Evolutionary conservation across 1,140 invertebrate species (phyloP).

Genomic region (Ladona fulva): DNA sequence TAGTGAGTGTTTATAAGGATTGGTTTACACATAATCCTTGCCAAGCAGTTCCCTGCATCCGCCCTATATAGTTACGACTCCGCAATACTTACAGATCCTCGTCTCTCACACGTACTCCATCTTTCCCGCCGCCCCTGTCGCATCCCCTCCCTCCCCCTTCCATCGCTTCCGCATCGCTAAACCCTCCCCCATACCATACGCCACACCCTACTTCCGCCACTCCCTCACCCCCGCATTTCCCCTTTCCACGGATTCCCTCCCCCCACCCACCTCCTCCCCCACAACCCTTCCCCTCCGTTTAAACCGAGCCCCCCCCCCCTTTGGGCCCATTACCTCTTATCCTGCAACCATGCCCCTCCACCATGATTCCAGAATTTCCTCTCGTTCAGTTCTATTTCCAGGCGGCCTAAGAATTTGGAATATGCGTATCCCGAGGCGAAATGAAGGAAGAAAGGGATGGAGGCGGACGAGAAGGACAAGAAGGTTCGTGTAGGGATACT

Average conservation of each 20-base stretch:
- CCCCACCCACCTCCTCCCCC: neutral
- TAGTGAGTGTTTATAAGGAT: neutral
- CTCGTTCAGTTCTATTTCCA: slow-evolving; percentile 5
- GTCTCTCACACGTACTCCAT: neutral
- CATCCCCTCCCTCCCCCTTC: neutral
- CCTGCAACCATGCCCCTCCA: neutral
- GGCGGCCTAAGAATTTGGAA: slow-evolving; percentile 7
- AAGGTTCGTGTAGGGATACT: neutral
- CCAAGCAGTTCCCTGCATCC: neutral
- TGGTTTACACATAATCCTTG: slow-evolving; percentile 9
- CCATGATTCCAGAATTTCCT: slow-evolving; percentile 9
- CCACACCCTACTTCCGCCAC: neutral
- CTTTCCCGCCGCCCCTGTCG: neutral
- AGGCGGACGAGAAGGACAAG: neutral
- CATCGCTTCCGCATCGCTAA: neutral
- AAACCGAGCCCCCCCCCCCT: neutral
- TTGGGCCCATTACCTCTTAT: neutral
- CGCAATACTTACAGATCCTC: neutral
- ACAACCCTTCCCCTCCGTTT: neutral
- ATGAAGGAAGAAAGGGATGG: neutral
- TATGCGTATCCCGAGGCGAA: slow-evolving; percentile 2
- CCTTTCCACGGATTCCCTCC: neutral
- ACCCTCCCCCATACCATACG: neutral
- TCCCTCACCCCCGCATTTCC: neutral
- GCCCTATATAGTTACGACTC: neutral